Conservation (phyloP, 2,888 invertebrate species). For the Ariolimax columbianus region DNA sequence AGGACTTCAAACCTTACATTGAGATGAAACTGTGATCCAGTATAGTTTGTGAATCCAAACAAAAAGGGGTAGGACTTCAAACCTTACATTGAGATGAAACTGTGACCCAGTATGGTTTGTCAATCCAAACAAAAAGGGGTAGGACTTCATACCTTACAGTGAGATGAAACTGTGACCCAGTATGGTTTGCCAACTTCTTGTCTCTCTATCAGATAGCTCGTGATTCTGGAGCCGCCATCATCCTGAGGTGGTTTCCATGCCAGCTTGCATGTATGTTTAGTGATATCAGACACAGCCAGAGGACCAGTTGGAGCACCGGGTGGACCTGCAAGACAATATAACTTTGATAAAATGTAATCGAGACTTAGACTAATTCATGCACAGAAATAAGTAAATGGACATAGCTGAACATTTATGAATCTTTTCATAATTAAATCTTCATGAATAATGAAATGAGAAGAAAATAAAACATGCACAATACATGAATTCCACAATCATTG, state of each 20-base stretch:
- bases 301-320: constrained; percentile 97
- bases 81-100: too few species aligned
- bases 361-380: not conserved
- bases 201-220: constrained; percentile 96
- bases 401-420: not conserved
- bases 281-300: constrained; percentile 91
- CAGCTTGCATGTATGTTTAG: constrained; percentile 92
- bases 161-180: constrained; percentile 82
- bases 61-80: too few species aligned
- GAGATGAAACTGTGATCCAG: constrained; percentile 82
- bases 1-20: constrained; percentile 70
- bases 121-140: not conserved
- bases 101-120: not conserved
- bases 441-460: not conserved
- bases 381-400: not conserved
- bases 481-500: not conserved
- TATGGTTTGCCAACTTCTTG: constrained; percentile 91
- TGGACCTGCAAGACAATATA: constrained; percentile 81
- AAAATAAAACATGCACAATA: not conserved
- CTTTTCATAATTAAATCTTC: not conserved
- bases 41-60: constrained; percentile 88
- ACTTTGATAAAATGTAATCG: not conserved
- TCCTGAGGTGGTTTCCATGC: constrained; percentile 96
- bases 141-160: constrained; percentile 70
- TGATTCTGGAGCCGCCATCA: constrained; percentile 94